Base-by-base conservation (phyloP, 1,140 invertebrate genomes). In the Mycetomoellerius zeteki region DNA sequence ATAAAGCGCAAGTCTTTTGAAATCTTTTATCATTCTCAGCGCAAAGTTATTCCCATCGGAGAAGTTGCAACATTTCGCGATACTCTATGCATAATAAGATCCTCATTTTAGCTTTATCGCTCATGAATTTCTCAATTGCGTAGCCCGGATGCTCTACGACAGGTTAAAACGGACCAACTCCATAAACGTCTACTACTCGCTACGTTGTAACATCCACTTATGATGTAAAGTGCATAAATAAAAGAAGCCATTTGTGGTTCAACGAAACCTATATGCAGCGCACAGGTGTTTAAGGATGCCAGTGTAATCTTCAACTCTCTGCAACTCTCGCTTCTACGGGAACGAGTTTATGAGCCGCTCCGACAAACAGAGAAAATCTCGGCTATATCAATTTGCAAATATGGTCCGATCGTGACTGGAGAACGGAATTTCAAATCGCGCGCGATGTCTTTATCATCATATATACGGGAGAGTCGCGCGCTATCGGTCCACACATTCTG, bases 101-200 rank as follows among this genome's bases (percentile, higher is more conserved):
- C 27, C 24, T 50, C 33, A 30, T 60, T 73, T 82, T 21, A 73
- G 16, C 30, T 72, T 82, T 60, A 60, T 47, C 47, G 78, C 78
- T 82, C 80, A 30, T 73, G 80, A 72, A 82, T 81, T 54, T 81
- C 77, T 54, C 77, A 24, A 81, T 81, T 54, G 77, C 62, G 30
- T 19, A 69, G 33, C 14, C 64, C 14, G 50, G 64, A 37, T 19
- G 21, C 21, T 69, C 37, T 19, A 14, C 16, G 64, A 73, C 54
- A 54, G 52, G 50, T 21, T 37, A 37, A 80, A 37, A 60, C 10
- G 6, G 37, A 7, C 27, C 8, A 43, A 7, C 30, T 81, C 10
- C 52, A 71, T 54, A 69, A 81, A 54, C 10, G 47, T 67, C 47
- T n/a, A n/a, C n/a, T n/a, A n/a, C n/a, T 21, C 14, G 43, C 27